phyloP scores from a whole-genome alignment of 2,888 invertebrate species.

The Lasioglossum zephyrum region DNA sequence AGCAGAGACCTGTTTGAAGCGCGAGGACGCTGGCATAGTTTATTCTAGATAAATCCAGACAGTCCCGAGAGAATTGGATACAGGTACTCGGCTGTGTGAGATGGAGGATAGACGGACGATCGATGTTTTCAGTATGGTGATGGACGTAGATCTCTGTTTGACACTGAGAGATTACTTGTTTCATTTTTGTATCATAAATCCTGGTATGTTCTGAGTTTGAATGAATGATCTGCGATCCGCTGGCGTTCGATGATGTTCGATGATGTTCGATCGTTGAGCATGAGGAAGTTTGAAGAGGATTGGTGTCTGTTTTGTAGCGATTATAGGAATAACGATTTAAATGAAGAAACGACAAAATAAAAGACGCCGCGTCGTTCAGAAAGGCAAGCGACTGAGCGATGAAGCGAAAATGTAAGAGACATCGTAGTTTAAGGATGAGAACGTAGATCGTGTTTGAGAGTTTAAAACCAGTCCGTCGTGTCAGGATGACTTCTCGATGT shows the following conservation, averaged over 20 bases:
- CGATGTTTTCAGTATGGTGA: neutral
- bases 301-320: no score
- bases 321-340: no score
- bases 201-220: neutral
- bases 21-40: neutral
- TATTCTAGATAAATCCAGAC: neutral
- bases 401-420: neutral
- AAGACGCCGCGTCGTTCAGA: neutral
- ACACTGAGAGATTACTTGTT: neutral
- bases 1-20: constrained; percentile 67
- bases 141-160: neutral
- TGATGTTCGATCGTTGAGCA: neutral
- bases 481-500: neutral
- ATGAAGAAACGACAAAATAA: neutral
- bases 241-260: neutral
- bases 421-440: neutral
- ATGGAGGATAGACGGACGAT: neutral
- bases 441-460: neutral
- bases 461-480: neutral
- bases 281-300: neutral
- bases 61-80: neutral
- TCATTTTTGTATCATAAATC: neutral
- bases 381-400: no score
- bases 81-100: neutral
- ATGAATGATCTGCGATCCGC: neutral